Base-by-base conservation (phyloP, 1,140 invertebrate genomes). In the Caenorhabditis latens region DNA sequence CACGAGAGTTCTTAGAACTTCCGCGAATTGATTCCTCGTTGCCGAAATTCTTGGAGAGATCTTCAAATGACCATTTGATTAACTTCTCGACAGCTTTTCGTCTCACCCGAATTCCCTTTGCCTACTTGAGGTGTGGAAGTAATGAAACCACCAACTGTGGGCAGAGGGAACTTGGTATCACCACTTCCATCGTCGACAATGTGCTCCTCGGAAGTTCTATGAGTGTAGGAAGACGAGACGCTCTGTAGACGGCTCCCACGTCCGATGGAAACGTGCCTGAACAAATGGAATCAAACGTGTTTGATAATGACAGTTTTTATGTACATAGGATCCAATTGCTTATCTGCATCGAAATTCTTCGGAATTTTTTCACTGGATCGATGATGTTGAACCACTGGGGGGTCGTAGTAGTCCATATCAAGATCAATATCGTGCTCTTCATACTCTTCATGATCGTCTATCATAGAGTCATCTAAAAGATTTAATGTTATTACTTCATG, bases 401-500 rank as follows among this genome's bases (percentile, higher is more conserved):
- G 46, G 11, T 79, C 71, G n/a, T 79, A 79, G 14, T 24, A 79
- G 11, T 79, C 46, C n/a, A 24, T 79, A 8, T 53, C 71, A 13
- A 79, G 46, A 7, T 79, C 71, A 13, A 79, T 79, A 79, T 79
- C 71, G 21, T 79, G 71, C 4, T 79, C 71, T 14, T 79, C 71
- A 14, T 79, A 79, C 13, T 50, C 71, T 24, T 79, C 71, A n/a
- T 79, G 43, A 53, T 79, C 71, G 4, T 79, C 71, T 24, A 79
- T 79, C 71, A 79, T 79, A 11, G 71, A 79, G 53, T 79, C 71
- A 50, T 79, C 71, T 79, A n/a, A 24, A 48, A 24, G 4, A 5
- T 9, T 24, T 5, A 50, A 2, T 79, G 13, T 24, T 0, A 19
- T 8, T 13, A 2, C 24, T 24, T 46, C 65, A 71, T n/a, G 16